A percentile compares a stretch with the other conserved stretches of the same genome.
Conservation (phyloP, 1,140 invertebrate genomes). For the Ostrea edulis region DNA sequence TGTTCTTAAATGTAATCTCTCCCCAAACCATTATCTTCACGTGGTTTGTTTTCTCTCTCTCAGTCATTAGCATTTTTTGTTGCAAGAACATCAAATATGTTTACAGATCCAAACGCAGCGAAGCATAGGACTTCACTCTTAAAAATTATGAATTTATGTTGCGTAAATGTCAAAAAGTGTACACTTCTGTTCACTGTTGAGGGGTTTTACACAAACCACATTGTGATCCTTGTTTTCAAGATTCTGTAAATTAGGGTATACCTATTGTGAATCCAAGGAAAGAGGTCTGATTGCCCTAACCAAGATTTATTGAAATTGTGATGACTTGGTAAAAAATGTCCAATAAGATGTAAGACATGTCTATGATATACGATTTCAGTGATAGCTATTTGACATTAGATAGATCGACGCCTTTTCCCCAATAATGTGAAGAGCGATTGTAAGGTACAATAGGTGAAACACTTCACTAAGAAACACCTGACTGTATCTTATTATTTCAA, state of each 20-base stretch:
- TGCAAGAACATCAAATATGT: conserved; percentile 32
- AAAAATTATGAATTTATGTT: conserved; percentile 34
- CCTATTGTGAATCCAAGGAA: neutral
- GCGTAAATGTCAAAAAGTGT: conserved; percentile 33
- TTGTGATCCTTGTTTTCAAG: neutral
- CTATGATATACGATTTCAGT: neutral
- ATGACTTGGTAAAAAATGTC: neutral
- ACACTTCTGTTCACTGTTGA: conserved; percentile 11
- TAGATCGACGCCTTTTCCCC: neutral
- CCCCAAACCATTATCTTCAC: neutral
- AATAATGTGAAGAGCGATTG: too few relatives aligned
- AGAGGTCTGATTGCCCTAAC: neutral
- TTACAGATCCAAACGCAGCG: neutral
- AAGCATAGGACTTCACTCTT: conserved; percentile 5
- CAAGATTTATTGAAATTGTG: conserved; percentile 4
- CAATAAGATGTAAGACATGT: neutral
- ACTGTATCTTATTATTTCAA: too few relatives aligned
- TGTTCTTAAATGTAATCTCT: neutral
- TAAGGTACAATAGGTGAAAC: too few relatives aligned
- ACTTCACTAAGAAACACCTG: too few relatives aligned
- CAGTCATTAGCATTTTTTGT: neutral
- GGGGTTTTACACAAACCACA: conserved; percentile 21
- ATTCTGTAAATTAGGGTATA: neutral
- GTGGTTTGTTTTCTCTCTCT: neutral
- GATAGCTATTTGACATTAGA: neutral